Evolutionary conservation across 2,113 vertebrate species (phyloP), one percentile per base, ranked within the genome.

Genomic region (Laticauda colubrina): DNA sequence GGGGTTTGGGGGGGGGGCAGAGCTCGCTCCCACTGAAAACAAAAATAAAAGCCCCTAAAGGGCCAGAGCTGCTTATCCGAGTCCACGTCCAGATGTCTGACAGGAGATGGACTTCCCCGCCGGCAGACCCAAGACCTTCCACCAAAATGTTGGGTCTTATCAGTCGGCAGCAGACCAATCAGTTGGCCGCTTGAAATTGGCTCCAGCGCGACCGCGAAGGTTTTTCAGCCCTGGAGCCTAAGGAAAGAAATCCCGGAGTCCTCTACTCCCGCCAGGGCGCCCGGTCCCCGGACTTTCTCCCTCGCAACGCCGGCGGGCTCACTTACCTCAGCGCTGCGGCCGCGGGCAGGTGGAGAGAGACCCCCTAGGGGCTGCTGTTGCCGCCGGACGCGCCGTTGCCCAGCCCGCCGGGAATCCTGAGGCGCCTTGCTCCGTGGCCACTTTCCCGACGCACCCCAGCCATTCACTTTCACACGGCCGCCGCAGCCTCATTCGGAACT

Each of bases 401-500:
- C 94, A 0, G 45, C 94, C 94, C 92, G 92, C 53, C 93, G 5
- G 0, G 94, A 1, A 34, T 93, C 94, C 95, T 1, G 93, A 5
- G 90, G 95, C 95, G 93, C 55, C 94, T 57, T 92, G 20, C 87
- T 95, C 24, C 45, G 94, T 85, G 92, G 91, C 93, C 96, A 0
- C 95, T 89, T 91, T 92, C 89, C 88, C 88, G 87, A 24, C 87
- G 94, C 95, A 89, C 95, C 85, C 94, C 94, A 96, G 96, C 97
- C 97, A 97, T 97, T 96, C 97, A 96, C 96, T 93, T 81, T 12
- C 93, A 55, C 95, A 55, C 96, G 89, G 96, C 94, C 93, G 92
- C 89, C n/a, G 85, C 95, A 96, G 97, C 95, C 96, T 96, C 96
- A 97, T 97, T 91, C 96, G 96, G 94, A 88, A 96, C 94, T 95